phyloP scores from a whole-genome alignment of 1,140 invertebrate species.

The Macrobrachium rosenbergii region DNA sequence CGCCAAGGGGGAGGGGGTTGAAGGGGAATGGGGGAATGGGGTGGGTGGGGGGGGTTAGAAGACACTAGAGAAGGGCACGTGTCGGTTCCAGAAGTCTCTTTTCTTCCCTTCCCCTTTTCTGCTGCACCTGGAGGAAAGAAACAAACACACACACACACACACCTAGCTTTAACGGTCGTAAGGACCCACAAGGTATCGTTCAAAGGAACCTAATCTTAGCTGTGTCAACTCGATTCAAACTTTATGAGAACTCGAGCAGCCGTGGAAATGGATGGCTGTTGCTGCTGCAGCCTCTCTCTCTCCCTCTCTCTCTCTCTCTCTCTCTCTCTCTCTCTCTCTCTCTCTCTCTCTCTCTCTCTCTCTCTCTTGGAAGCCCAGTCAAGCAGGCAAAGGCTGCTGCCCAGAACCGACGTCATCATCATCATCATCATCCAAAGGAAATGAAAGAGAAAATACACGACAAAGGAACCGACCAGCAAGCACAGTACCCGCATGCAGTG shows the following conservation, averaged over 20 bases:
- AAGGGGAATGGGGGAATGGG: neutral
- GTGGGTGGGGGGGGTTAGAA: neutral
- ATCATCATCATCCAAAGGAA: too few relatives aligned
- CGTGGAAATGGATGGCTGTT: neutral
- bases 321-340: too few relatives aligned
- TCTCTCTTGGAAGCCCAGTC: too few relatives aligned
- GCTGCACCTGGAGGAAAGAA: conserved; percentile 54
- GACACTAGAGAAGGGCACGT: conserved; percentile 47
- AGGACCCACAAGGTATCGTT: conserved; percentile 35
- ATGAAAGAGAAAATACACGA: too few relatives aligned
- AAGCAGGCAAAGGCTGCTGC: too few relatives aligned
- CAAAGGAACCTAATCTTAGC: neutral
- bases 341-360: too few relatives aligned
- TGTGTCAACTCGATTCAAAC: neutral
- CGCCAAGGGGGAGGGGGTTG: neutral
- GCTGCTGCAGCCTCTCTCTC: too few relatives aligned
- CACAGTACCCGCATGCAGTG: too few relatives aligned
- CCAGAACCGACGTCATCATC: too few relatives aligned
- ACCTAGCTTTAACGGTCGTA: conserved; percentile 35
- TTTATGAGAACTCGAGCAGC: conserved; percentile 14
- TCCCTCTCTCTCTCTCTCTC: too few relatives aligned
- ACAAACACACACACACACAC: conserved; percentile 13
- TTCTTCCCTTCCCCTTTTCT: neutral
- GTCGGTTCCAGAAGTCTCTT: conserved; percentile 18
- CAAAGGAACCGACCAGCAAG: neutral